phyloP scores from a whole-genome alignment of 1,140 invertebrate species.

The Hylaeus volcanicus region DNA sequence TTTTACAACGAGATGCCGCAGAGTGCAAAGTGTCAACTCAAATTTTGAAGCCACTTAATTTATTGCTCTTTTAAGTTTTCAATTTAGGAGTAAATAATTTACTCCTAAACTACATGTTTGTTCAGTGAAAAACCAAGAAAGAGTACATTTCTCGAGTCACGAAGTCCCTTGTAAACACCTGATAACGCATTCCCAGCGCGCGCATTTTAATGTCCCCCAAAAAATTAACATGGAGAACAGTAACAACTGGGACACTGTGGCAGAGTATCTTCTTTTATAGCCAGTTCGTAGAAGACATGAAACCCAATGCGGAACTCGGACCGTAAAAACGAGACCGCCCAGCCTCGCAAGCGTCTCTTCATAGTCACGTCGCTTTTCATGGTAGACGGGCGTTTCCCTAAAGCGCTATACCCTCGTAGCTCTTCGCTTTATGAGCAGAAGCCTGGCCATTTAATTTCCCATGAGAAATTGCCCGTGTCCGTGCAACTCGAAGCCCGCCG shows the following conservation, averaged over 20 bases:
- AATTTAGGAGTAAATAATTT: too few relatives aligned
- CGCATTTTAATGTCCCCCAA: not conserved
- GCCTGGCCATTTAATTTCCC: slow-evolving; percentile 73
- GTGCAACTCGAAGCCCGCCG: slow-evolving; percentile 11
- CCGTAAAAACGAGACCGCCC: slow-evolving; percentile 48
- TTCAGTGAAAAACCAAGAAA: too few relatives aligned
- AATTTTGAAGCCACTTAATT: too few relatives aligned
- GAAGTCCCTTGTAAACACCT: too few relatives aligned
- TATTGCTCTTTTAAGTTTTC: too few relatives aligned
- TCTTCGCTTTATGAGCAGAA: slow-evolving; percentile 60
- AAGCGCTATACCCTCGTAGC: slow-evolving; percentile 33
- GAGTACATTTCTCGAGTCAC: too few relatives aligned
- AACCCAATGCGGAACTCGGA: not conserved
- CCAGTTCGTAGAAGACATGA: slow-evolving; percentile 29
- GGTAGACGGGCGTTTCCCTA: slow-evolving; percentile 41
- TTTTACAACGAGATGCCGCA: too few relatives aligned
- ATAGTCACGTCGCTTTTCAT: slow-evolving; percentile 33
- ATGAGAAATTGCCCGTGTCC: slow-evolving; percentile 73
- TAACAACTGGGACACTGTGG: not conserved
- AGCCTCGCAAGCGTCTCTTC: slow-evolving; percentile 26
- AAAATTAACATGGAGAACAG: not conserved
- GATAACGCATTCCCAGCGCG: too few relatives aligned
- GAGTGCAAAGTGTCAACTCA: too few relatives aligned
- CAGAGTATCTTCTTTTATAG: not conserved
- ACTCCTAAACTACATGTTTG: too few relatives aligned